Conservation (phyloP, 2,113 vertebrate genomes). For the Tauraco erythrolophus region DNA sequence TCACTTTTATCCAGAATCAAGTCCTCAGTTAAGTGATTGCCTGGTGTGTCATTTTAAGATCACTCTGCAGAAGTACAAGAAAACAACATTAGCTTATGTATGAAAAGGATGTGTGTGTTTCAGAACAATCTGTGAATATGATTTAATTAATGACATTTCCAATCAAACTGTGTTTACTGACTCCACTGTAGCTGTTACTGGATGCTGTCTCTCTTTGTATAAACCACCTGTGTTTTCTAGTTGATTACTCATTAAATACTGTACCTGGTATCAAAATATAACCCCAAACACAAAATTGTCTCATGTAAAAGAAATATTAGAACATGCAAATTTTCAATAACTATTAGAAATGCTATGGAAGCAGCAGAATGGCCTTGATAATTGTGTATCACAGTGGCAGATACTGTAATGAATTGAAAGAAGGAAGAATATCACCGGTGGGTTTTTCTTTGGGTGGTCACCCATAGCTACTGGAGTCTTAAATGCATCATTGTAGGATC, state of each 20-base stretch:
- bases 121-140: slow-evolving; percentile 3
- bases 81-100: not conserved
- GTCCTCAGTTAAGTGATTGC: not conserved
- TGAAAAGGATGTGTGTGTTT: not conserved
- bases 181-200: not conserved
- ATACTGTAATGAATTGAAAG: not conserved
- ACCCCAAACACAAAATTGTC: not conserved
- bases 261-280: not conserved
- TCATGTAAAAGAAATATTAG: not conserved
- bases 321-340: not conserved
- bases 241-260: not conserved
- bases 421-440: not conserved
- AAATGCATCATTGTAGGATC: not conserved
- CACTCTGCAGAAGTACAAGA: not conserved
- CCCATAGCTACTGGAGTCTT: not conserved
- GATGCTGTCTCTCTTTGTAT: not conserved
- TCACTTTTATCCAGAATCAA: not conserved
- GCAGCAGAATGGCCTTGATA: not conserved
- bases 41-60: not conserved
- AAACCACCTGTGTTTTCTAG: slow-evolving; percentile 23
- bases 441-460: not conserved
- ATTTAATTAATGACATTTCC: slow-evolving; percentile 17
- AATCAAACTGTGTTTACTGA: slow-evolving; percentile 3
- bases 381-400: not conserved
- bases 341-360: not conserved